Evolutionary conservation across 2,113 vertebrate species (phyloP).

Genomic region (Chloebia gouldiae): DNA sequence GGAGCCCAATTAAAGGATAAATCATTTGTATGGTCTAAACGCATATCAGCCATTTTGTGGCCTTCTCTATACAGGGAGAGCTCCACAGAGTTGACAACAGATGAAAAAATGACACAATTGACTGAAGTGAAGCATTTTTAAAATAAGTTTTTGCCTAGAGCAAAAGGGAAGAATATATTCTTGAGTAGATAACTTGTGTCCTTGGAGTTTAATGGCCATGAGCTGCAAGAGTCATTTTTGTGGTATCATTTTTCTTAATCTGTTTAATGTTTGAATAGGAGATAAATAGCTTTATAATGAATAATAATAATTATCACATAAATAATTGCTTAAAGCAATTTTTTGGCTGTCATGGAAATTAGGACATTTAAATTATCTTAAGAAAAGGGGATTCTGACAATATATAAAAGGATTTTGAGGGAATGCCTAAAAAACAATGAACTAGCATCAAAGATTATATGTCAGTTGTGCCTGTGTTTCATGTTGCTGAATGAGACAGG

Average conservation of each 20-base stretch:
- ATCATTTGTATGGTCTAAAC: not conserved
- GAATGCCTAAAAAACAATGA: conserved; percentile 9
- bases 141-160: not conserved
- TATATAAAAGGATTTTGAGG: conserved; percentile 5
- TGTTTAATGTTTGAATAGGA: conserved; percentile 40
- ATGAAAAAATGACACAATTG: not conserved
- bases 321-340: conserved; percentile 55
- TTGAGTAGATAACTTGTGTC: not conserved
- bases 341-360: conserved; percentile 49
- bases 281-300: conserved; percentile 54
- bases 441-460: not conserved
- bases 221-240: conserved; percentile 10
- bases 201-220: not conserved
- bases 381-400: conserved; percentile 11
- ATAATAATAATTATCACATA: conserved; percentile 48
- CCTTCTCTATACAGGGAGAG: not conserved
- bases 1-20: not conserved
- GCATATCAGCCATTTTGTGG: not conserved
- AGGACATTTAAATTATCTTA: conserved; percentile 10
- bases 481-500: not conserved
- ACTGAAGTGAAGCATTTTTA: not conserved
- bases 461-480: not conserved
- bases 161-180: not conserved
- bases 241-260: conserved; percentile 24
- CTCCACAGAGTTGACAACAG: not conserved